These are phyloP conservation scores for Diorhabda sublineata DNA, from an alignment of 1,140 invertebrate genomes.

Conservation along the genomic window DNA sequence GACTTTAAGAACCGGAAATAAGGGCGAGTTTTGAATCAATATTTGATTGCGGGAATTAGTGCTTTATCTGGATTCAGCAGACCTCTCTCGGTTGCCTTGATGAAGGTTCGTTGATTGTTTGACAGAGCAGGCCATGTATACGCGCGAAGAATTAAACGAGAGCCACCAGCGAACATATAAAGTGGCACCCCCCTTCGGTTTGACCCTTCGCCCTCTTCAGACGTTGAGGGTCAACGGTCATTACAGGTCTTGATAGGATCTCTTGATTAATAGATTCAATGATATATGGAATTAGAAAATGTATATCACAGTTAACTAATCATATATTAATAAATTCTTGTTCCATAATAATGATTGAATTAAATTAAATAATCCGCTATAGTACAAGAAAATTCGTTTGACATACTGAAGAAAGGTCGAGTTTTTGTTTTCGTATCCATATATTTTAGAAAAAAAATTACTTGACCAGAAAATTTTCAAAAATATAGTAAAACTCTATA, in stretches of 20 bases:
- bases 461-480: too few relatives aligned
- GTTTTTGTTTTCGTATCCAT: too few relatives aligned
- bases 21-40: slow-evolving; percentile 49
- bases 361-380: too few relatives aligned
- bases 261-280: not conserved
- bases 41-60: slow-evolving; percentile 50
- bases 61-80: slow-evolving; percentile 49
- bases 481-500: too few relatives aligned
- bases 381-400: too few relatives aligned
- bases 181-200: not conserved
- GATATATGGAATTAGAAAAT: too few relatives aligned
- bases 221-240: slow-evolving; percentile 10
- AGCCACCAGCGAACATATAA: not conserved
- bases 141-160: slow-evolving; percentile 47
- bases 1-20: slow-evolving; percentile 41
- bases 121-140: slow-evolving; percentile 45
- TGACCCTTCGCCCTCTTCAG: slow-evolving; percentile 5
- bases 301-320: too few relatives aligned
- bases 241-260: slow-evolving; percentile 8
- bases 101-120: slow-evolving; percentile 48
- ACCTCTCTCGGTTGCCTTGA: slow-evolving; percentile 41
- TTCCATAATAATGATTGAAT: too few relatives aligned
- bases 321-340: too few relatives aligned
- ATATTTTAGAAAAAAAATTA: too few relatives aligned
- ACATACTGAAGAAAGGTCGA: too few relatives aligned